These are phyloP conservation scores for Aselliscus stoliczkanus DNA, from an alignment of 2,797 vertebrate species.

Conservation along the genomic window DNA sequence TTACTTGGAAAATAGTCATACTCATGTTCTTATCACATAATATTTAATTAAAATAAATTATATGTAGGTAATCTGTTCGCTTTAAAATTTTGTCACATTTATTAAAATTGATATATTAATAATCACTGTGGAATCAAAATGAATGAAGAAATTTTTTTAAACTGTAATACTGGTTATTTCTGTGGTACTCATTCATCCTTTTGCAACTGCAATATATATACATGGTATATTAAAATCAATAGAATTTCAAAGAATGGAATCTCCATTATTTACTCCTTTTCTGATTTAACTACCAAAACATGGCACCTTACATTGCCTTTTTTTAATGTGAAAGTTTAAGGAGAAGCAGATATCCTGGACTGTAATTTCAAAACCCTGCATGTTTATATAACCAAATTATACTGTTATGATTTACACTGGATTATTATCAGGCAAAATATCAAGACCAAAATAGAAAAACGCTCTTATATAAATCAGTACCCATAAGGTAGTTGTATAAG, in stretches of 20 bases:
- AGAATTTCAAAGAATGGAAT: neutral
- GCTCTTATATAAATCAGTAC: conserved; percentile 57
- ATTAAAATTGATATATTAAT: neutral
- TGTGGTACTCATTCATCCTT: neutral
- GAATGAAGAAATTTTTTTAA: neutral
- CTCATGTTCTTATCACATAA: neutral
- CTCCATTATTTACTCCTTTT: neutral
- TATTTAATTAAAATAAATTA: neutral
- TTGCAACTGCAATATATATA: neutral
- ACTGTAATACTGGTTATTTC: neutral
- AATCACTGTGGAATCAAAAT: neutral
- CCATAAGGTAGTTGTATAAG: conserved; percentile 76
- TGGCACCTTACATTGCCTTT: neutral
- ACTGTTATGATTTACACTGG: conserved; percentile 52
- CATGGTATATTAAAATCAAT: neutral
- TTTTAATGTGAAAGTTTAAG: neutral
- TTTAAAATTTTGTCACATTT: neutral
- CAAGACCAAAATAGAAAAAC: conserved; percentile 66
- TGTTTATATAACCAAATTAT: conserved; percentile 18
- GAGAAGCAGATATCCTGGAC: neutral
- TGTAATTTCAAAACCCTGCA: neutral
- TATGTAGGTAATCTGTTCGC: neutral
- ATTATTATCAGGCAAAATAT: conserved; percentile 75
- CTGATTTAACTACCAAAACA: neutral
- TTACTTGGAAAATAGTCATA: neutral